Conservation (phyloP, 1,140 invertebrate genomes). For the Pseudomyrmex concolor region DNA sequence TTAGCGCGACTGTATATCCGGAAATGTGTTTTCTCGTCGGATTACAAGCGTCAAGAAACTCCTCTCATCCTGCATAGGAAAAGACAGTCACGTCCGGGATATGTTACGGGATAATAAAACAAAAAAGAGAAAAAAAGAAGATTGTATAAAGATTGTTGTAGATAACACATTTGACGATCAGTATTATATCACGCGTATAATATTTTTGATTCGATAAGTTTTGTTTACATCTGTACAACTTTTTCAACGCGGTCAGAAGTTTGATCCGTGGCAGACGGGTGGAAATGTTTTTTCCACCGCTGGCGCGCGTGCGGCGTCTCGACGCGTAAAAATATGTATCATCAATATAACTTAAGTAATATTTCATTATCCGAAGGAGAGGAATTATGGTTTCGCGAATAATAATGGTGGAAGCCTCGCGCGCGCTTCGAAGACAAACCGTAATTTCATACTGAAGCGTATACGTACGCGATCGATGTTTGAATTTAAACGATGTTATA, state of each 20-base stretch:
- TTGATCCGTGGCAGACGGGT: neutral
- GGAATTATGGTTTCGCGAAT: slow-evolving; percentile 39
- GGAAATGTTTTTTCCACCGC: neutral
- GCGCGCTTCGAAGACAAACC: slow-evolving; percentile 11
- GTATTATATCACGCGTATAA: neutral
- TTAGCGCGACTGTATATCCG: neutral
- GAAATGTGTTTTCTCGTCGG: neutral
- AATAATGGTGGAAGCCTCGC: slow-evolving; percentile 28
- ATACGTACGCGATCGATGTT: slow-evolving; percentile 46
- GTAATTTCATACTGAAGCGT: slow-evolving; percentile 24
- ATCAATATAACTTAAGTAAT: slow-evolving; percentile 13
- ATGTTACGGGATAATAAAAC: neutral
- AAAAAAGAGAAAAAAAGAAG: neutral
- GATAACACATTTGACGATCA: too few species aligned
- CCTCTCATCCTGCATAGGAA: neutral
- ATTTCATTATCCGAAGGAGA: slow-evolving; percentile 38
- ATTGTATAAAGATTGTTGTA: neutral
- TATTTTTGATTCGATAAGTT: neutral
- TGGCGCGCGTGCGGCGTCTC: neutral
- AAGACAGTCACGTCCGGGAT: neutral
- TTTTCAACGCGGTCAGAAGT: neutral
- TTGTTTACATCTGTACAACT: too few species aligned
- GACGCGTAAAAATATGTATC: neutral
- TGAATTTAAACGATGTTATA: slow-evolving; percentile 49
- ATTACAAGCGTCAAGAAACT: neutral